Conservation (phyloP, 1,140 invertebrate species). For the Drosophila obscura region DNA sequence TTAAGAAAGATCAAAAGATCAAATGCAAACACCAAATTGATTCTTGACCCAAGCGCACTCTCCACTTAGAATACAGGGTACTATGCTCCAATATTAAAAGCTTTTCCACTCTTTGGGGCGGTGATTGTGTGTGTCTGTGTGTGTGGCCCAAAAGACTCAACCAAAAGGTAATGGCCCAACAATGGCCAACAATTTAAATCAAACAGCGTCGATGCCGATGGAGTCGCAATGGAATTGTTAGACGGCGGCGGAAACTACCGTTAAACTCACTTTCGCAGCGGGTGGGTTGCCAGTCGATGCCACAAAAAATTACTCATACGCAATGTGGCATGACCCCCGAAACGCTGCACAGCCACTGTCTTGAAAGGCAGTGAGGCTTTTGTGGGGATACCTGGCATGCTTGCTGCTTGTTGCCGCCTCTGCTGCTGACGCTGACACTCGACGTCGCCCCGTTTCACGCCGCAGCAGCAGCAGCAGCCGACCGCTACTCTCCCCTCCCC, state of each 20-base stretch:
- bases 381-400: conserved; percentile 15
- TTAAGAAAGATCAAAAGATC: too few relatives aligned
- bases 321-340: conserved; percentile 52
- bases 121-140: conserved; percentile 1
- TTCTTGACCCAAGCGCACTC: background rate
- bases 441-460: conserved; percentile 66
- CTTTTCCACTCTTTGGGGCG: background rate
- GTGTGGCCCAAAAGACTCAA: conserved; percentile 25
- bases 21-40: too few relatives aligned
- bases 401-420: conserved; percentile 55
- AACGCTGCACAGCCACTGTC: conserved; percentile 46
- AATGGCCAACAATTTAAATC: conserved; percentile 74
- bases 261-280: conserved; percentile 81
- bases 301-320: conserved; percentile 58
- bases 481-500: background rate
- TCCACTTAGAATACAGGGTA: background rate
- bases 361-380: background rate
- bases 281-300: conserved; percentile 32
- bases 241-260: conserved; percentile 69
- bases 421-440: conserved; percentile 68
- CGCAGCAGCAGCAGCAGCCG: conserved; percentile 13
- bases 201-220: conserved; percentile 66
- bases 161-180: conserved; percentile 43
- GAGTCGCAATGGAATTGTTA: conserved; percentile 68
- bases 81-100: conserved; percentile 1